Percentiles rank a stretch among this genome's conserved stretches.
phyloP scores from a whole-genome alignment of 1,140 invertebrate species.

The Caenorhabditis elegans region WBcel235 BX284605.5:4893001-4893500 shows the following conservation, averaged over 20 bases:
- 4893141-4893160: constrained; percentile 54
- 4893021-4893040: constrained; percentile 1
- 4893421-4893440: not conserved
- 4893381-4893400: constrained; percentile 15
- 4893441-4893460: constrained; percentile 4
- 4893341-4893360: constrained; percentile 23
- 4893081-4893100: constrained; percentile 56
- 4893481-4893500: not conserved
- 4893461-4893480: constrained; percentile 39
- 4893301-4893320: not conserved
- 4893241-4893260: constrained; percentile 52
- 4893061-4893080: constrained; percentile 49
- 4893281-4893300: constrained; percentile 26
- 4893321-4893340: constrained; percentile 18
- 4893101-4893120: constrained; percentile 51
- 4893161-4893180: constrained; percentile 43
- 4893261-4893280: constrained; percentile 57
- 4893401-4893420: constrained; percentile 8
- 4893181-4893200: constrained; percentile 40
- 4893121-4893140: constrained; percentile 47
- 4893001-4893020: too few relatives aligned
- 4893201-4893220: constrained; percentile 50
- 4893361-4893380: constrained; percentile 50
- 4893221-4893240: constrained; percentile 68
- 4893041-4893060: constrained; percentile 45